A percentile compares a stretch with the other conserved stretches of the same genome.
Conservation (phyloP, 1,140 invertebrate genomes). For the Ruditapes philippinarum region DNA sequence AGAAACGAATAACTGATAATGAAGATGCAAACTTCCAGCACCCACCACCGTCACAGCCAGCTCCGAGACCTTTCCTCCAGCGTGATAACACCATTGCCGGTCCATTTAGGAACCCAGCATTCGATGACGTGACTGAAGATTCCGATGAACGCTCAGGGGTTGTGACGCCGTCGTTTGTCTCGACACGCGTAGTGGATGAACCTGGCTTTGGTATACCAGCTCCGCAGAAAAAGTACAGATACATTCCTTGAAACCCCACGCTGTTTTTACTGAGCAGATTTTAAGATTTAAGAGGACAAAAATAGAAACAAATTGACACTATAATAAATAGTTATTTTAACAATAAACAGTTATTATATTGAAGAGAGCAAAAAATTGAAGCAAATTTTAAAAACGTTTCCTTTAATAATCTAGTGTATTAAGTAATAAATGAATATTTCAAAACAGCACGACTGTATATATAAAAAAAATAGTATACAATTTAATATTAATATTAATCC, state of each 20-base stretch:
- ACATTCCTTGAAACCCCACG: slow-evolving; percentile 42
- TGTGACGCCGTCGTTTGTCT: slow-evolving; percentile 46
- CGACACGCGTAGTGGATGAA: slow-evolving; percentile 25
- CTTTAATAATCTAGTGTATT: no score
- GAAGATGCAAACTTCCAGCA: slow-evolving; percentile 6
- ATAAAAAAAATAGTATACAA: no score
- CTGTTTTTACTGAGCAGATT: no score
- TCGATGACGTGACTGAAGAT: background rate
- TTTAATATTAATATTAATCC: no score
- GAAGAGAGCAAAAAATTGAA: no score
- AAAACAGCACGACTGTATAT: no score
- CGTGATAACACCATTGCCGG: slow-evolving; percentile 38
- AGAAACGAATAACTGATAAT: slow-evolving; percentile 32
- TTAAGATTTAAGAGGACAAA: no score
- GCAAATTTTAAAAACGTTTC: no score
- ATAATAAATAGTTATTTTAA: no score
- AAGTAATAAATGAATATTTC: no score
- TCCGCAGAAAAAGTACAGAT: background rate
- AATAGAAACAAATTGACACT: no score
- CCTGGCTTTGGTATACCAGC: background rate
- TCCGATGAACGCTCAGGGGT: background rate
- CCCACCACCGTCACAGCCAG: slow-evolving; percentile 11
- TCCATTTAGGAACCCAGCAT: slow-evolving; percentile 35
- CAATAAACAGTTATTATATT: no score
- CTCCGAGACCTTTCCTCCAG: background rate